Evolutionary conservation across 2,797 vertebrate species (phyloP), one percentile per base, ranked within the genome.

Genomic region (Selene dorsalis): DNA sequence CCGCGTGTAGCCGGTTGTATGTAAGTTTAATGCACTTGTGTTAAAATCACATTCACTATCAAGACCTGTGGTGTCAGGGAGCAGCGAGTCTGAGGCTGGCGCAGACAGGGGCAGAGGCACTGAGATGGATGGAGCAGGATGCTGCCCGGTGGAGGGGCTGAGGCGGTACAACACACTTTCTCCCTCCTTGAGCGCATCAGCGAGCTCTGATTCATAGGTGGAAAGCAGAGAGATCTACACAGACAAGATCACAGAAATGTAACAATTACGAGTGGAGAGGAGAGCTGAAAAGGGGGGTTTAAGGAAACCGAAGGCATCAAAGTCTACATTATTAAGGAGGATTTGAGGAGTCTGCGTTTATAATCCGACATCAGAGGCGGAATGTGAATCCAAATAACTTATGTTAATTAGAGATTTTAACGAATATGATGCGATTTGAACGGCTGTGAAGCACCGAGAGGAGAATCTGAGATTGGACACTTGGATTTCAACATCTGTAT

Each of bases 361-460:
- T 90, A 91, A 91, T 89, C 91, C 91, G 67, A 91, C 91, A 92
- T 91, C 91, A 90, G 84, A 90, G 79, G 89, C 84, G 80, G 80
- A 86, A 88, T 86, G 84, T 81, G 84, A 89, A 90, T 87, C 89
- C 80, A 89, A 87, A 88, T 86, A 92, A 92, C 70, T 90, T 93
- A 65, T 89, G 91, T 80, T 92, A 88, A 91, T 93, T 87, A 73
- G 79, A 93, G 72, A 90, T 93, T 87, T 82, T 30, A 80, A 89
- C 75, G 78, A 90, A 77, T 70, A 30, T 80, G 83, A 81, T 85
- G 83, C 73, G 71, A 84, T 88, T 86, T 83, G 77, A 84, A 82
- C 73, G 80, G 30, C 77, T 89, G 64, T 76, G 80, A 81, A 65
- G 66, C 77, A 67, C 38, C 62, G 69, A 43, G 73, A 55, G 76